Percentiles rank a stretch among this genome's conserved stretches.
phyloP scores from a whole-genome alignment of 2,888 invertebrate genomes.

The Dolichopus griseipennis region DNA sequence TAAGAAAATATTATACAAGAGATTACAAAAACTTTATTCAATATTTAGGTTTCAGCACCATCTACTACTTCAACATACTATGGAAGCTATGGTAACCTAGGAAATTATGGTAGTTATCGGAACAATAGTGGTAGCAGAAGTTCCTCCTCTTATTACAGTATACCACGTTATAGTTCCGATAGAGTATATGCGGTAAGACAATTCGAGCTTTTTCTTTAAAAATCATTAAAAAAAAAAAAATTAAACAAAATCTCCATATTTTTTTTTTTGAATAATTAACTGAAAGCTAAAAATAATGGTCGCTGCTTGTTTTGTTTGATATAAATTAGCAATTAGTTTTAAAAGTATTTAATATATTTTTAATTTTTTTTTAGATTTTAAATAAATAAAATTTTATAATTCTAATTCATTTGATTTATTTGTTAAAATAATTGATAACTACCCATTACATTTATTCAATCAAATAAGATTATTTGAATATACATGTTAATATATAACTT shows the following conservation, averaged over 20 bases:
- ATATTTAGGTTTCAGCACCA: slow-evolving; percentile 3
- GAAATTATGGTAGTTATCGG: not conserved
- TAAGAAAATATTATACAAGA: not conserved
- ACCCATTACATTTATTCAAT: too few species aligned
- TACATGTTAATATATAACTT: too few species aligned
- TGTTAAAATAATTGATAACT: too few species aligned
- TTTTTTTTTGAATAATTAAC: too few species aligned
- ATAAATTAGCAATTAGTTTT: too few species aligned
- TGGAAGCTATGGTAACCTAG: not conserved
- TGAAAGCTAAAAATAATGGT: too few species aligned
- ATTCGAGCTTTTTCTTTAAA: not conserved
- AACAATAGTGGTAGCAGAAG: not conserved
- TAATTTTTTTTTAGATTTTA: too few species aligned
- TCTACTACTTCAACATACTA: not conserved
- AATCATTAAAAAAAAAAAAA: not conserved
- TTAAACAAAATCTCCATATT: not conserved
- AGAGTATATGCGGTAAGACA: slow-evolving; percentile 4
- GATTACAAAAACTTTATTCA: not conserved
- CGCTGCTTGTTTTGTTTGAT: too few species aligned
- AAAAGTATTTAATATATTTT: too few species aligned
- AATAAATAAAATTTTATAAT: too few species aligned
- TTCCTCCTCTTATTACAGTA: not conserved
- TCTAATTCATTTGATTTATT: too few species aligned
- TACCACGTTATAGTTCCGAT: not conserved
- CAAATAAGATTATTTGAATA: too few species aligned